Evolutionary conservation across 2,888 invertebrate species (phyloP).

Genomic region (Hydraecia micacea): DNA sequence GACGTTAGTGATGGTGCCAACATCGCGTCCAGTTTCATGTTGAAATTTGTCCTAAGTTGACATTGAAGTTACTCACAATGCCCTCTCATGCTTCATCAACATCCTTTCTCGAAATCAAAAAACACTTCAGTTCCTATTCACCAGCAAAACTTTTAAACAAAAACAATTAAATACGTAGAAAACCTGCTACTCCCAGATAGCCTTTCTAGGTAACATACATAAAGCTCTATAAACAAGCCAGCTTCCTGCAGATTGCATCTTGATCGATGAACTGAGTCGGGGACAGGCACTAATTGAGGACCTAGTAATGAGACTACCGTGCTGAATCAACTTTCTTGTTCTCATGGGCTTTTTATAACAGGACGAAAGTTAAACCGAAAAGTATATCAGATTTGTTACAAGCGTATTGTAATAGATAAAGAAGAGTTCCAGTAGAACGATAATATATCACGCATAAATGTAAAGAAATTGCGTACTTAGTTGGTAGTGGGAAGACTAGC

Average conservation of each 20-base stretch:
- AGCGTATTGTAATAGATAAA: neutral
- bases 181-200: conserved; percentile 48
- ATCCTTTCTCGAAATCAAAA: neutral
- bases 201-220: conserved; percentile 53
- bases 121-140: neutral
- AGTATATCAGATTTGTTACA: neutral
- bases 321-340: conserved; percentile 62
- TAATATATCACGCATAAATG: neutral
- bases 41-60: neutral
- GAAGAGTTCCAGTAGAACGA: neutral
- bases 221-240: conserved; percentile 54
- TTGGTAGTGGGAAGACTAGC: neutral
- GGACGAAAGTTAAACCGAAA: neutral
- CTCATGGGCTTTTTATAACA: conserved; percentile 2
- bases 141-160: conserved; percentile 13
- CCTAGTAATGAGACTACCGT: conserved; percentile 60
- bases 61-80: neutral
- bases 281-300: conserved; percentile 71
- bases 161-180: conserved; percentile 49
- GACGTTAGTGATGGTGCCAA: no score
- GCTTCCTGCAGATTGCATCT: conserved; percentile 70
- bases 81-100: no score
- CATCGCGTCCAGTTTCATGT: neutral
- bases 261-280: conserved; percentile 69
- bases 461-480: no score